These are phyloP conservation scores for Cremastinae sp. DNA, from an alignment of 2,888 invertebrate genomes.

Conservation along the genomic window DNA sequence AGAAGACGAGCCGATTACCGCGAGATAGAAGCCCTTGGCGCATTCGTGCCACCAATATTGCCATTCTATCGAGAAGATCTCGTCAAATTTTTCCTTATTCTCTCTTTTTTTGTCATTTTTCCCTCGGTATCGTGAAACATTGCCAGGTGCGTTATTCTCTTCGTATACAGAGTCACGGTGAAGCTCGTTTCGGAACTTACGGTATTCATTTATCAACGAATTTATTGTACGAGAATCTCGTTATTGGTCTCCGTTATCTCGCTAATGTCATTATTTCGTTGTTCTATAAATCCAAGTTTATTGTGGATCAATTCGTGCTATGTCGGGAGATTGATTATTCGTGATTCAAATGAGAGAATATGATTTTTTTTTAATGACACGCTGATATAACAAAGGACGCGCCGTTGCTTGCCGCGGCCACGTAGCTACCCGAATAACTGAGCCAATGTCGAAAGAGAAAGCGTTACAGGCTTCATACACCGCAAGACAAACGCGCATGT, in stretches of 20 bases:
- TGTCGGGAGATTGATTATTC: background rate
- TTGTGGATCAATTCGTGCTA: slow-evolving; percentile 1
- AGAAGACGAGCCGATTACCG: slow-evolving; percentile 46
- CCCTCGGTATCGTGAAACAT: slow-evolving; percentile 6
- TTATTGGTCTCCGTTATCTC: slow-evolving; percentile 45
- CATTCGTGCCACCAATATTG: slow-evolving; percentile 39
- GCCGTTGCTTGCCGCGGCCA: slow-evolving; percentile 55
- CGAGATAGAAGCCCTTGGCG: slow-evolving; percentile 59
- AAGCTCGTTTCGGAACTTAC: slow-evolving; percentile 51
- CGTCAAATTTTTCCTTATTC: slow-evolving; percentile 7
- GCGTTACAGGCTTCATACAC: slow-evolving; percentile 59
- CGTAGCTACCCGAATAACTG: slow-evolving; percentile 63
- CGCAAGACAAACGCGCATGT: slow-evolving; percentile 76
- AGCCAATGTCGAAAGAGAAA: slow-evolving; percentile 60
- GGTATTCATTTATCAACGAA: slow-evolving; percentile 41
- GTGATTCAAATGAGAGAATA: slow-evolving; percentile 3
- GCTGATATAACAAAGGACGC: slow-evolving; percentile 39
- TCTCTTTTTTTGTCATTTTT: slow-evolving; percentile 5
- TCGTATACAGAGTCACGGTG: slow-evolving; percentile 18
- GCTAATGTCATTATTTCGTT: slow-evolving; percentile 30
- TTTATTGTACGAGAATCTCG: slow-evolving; percentile 31
- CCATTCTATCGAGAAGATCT: slow-evolving; percentile 30
- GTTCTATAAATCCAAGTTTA: background rate
- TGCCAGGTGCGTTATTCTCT: slow-evolving; percentile 35
- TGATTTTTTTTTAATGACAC: slow-evolving; percentile 44